These are phyloP conservation scores for Mellivora capensis DNA, from an alignment of 2,113 vertebrate genomes.

Conservation along the genomic window DNA sequence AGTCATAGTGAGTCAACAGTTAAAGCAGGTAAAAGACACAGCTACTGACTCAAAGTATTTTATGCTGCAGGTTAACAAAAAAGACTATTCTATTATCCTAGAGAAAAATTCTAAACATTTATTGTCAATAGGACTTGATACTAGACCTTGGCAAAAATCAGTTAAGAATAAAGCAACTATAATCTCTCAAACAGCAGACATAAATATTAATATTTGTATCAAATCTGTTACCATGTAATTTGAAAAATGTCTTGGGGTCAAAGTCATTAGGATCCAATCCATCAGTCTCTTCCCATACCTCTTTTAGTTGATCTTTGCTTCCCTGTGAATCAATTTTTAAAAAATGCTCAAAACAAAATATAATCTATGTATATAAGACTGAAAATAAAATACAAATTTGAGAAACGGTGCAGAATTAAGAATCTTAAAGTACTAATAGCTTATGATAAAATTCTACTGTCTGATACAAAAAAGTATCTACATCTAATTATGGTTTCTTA, in stretches of 20 bases:
- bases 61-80: not conserved
- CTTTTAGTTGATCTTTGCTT: slow-evolving; percentile 97
- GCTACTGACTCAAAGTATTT: not conserved
- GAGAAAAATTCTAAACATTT: not conserved
- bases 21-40: not conserved
- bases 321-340: slow-evolving; percentile 85
- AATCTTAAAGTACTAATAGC: slow-evolving; percentile 39
- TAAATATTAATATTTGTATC: slow-evolving; percentile 62
- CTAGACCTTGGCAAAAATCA: not conserved
- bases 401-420: slow-evolving; percentile 32
- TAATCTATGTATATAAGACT: not conserved
- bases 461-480: slow-evolving; percentile 42
- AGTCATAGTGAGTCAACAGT: not conserved
- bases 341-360: slow-evolving; percentile 56
- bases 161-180: slow-evolving; percentile 3
- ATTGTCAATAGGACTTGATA: not conserved
- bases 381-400: slow-evolving; percentile 29
- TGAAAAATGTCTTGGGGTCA: slow-evolving; percentile 98
- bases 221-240: slow-evolving; percentile 91
- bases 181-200: slow-evolving; percentile 45
- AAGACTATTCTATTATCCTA: not conserved
- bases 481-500: not conserved
- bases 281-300: slow-evolving; percentile 98
- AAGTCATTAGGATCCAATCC: slow-evolving; percentile 97
- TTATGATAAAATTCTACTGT: slow-evolving; percentile 25